These are phyloP conservation scores for Mus pahari DNA, from an alignment of 2,113 vertebrate genomes.

Conservation along the genomic window DNA sequence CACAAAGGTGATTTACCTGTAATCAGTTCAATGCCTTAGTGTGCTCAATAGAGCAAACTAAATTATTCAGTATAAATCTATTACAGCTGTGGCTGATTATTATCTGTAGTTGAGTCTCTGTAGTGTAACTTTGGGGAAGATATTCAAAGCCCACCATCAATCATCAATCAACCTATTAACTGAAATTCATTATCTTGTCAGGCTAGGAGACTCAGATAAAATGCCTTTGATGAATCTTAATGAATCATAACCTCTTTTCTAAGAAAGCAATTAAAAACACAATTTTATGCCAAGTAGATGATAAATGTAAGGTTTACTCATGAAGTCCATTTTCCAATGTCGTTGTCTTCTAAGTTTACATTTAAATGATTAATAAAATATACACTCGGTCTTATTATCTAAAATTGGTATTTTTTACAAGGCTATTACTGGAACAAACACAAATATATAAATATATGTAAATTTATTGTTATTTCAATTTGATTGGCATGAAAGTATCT, in stretches of 20 bases:
- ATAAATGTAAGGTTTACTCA: slow-evolving; percentile 27
- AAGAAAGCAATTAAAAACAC: slow-evolving; percentile 53
- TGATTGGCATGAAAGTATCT: neutral
- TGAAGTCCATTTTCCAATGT: neutral
- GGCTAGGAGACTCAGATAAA: slow-evolving; percentile 40
- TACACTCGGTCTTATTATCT: neutral
- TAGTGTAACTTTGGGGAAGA: slow-evolving; percentile 54
- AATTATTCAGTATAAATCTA: slow-evolving; percentile 61
- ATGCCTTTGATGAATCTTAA: slow-evolving; percentile 44
- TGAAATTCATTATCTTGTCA: slow-evolving; percentile 64
- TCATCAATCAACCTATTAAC: slow-evolving; percentile 51
- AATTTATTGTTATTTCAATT: neutral
- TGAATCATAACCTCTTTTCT: slow-evolving; percentile 46
- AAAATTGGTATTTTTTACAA: neutral
- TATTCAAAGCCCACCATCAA: slow-evolving; percentile 43
- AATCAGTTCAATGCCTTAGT: slow-evolving; percentile 21
- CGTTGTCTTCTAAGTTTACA: slow-evolving; percentile 6
- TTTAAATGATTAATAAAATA: neutral
- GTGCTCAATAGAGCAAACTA: slow-evolving; percentile 38
- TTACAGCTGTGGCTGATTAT: slow-evolving; percentile 35
- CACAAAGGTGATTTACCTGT: slow-evolving; percentile 54
- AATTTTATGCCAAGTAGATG: slow-evolving; percentile 46
- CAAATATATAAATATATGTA: neutral
- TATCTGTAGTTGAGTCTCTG: slow-evolving; percentile 39
- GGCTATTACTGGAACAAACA: neutral